Base-by-base conservation (phyloP, 2,113 vertebrate genomes). In the Pipa parva region DNA sequence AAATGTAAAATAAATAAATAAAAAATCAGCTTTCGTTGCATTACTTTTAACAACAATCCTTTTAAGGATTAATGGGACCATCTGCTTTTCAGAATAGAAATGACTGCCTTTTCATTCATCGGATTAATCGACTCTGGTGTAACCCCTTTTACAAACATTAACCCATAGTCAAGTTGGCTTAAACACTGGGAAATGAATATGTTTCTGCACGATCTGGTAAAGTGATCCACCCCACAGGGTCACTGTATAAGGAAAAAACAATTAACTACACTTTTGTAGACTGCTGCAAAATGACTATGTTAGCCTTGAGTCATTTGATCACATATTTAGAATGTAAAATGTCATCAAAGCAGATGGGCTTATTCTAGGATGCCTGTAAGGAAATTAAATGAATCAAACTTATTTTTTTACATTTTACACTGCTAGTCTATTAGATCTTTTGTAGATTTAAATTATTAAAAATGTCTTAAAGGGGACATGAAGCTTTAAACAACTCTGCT, bases 41-140 rank as follows among this genome's bases (percentile, higher is more conserved):
- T 48, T 48, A 2, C 12, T 13, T 61, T 59, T 48, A 48, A 61
- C 45, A 25, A n/a, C n/a, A n/a, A 1, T n/a, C 25, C 59, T 61
- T 42, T 59, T 8, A 29, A 61, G 61, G 61, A 52, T 63, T 63
- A 52, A 63, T 52, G 17, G 29, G 31, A 63, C 61, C 48, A 63
- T 63, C 62, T 63, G 50, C n/a, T 63, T 42, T 20, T 31, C 50
- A 54, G 33, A 63, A n/a, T 20, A 33, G 31, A 63, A 63, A 54
- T 24, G 49, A 18, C 46, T 63, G 61, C 48, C 51, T 52, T 21
- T 52, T 24, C 48, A 52, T 54, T 63, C n/a, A 63, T 63, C 50
- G 54, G 50, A 39, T 63, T 63, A 63, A 63, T 54, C 49, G 27
- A 24, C 33, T 27, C 17, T 25, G 36, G 50, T 31, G 42, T 52